Evolutionary conservation across 2,113 vertebrate species (phyloP).

Genomic region (Toxostoma redivivum): DNA sequence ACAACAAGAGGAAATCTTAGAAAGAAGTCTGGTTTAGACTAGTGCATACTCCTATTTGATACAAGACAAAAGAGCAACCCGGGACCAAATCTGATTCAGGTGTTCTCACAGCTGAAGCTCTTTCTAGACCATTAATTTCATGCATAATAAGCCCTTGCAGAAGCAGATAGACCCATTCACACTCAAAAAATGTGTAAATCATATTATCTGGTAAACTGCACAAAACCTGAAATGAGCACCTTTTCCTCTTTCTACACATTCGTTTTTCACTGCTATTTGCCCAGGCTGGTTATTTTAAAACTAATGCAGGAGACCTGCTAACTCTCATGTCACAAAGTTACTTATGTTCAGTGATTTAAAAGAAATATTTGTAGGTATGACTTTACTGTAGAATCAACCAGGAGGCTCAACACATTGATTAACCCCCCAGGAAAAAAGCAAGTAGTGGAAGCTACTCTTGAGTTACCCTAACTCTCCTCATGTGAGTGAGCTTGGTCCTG

Average conservation of each 20-base stretch:
- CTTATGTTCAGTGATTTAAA: neutral
- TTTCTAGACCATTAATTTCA: neutral
- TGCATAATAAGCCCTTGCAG: neutral
- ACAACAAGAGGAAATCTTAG: neutral
- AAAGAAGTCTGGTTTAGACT: neutral
- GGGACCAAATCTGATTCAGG: neutral
- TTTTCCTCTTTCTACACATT: neutral
- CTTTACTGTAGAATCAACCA: neutral
- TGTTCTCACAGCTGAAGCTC: neutral
- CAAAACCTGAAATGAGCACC: neutral
- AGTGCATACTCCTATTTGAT: neutral
- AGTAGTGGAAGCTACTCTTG: neutral
- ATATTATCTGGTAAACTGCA: neutral
- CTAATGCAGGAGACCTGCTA: neutral
- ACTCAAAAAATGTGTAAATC: neutral
- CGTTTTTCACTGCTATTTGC: neutral
- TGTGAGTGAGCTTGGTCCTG: rapidly evolving
- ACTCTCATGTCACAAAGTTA: neutral
- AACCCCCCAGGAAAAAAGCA: neutral
- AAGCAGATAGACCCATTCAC: neutral
- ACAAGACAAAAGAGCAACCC: neutral
- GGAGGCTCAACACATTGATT: neutral
- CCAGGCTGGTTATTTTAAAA: neutral
- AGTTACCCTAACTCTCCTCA: neutral
- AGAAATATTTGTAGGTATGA: neutral